Evolutionary conservation across 2,888 invertebrate species (phyloP).

Genomic region (Drosophila melanosoma): DNA sequence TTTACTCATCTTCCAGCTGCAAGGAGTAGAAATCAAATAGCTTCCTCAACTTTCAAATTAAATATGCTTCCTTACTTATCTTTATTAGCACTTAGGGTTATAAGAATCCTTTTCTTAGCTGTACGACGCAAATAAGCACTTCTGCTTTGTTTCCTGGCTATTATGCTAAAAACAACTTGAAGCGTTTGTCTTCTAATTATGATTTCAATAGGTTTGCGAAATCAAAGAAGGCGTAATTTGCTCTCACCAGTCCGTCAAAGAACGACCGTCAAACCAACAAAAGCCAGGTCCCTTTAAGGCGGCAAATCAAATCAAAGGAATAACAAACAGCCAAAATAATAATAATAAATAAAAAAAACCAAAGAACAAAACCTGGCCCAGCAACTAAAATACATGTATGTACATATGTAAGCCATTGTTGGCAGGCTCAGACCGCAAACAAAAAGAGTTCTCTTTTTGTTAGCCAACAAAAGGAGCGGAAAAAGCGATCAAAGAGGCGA

Average conservation of each 20-base stretch:
- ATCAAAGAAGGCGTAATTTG: constrained; percentile 83
- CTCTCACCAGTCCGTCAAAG: constrained; percentile 74
- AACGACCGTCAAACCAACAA: constrained; percentile 44
- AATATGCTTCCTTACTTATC: background rate
- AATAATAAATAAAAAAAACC: constrained; percentile 51
- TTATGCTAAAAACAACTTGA: constrained; percentile 47
- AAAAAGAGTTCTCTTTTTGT: constrained; percentile 58
- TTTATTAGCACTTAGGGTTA: constrained; percentile 56
- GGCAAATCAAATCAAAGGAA: constrained; percentile 80
- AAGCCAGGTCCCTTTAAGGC: constrained; percentile 57
- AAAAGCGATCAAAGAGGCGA: constrained; percentile 74
- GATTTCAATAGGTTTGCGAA: constrained; percentile 64
- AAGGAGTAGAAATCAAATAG: constrained; percentile 17
- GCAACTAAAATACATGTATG: constrained; percentile 29
- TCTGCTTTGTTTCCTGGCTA: constrained; percentile 47
- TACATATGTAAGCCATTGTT: constrained; percentile 59
- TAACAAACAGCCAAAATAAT: constrained; percentile 71
- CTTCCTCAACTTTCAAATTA: constrained; percentile 27
- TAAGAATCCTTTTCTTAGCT: constrained; percentile 39
- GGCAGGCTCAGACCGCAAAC: constrained; percentile 68
- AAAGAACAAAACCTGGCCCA: constrained; percentile 30
- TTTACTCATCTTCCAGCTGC: background rate
- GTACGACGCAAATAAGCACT: constrained; percentile 49
- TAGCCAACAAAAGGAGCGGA: constrained; percentile 71
- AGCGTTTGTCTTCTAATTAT: constrained; percentile 78